Base-by-base conservation (phyloP, 2,888 invertebrate genomes). In the Chymomyza caudatula region DNA sequence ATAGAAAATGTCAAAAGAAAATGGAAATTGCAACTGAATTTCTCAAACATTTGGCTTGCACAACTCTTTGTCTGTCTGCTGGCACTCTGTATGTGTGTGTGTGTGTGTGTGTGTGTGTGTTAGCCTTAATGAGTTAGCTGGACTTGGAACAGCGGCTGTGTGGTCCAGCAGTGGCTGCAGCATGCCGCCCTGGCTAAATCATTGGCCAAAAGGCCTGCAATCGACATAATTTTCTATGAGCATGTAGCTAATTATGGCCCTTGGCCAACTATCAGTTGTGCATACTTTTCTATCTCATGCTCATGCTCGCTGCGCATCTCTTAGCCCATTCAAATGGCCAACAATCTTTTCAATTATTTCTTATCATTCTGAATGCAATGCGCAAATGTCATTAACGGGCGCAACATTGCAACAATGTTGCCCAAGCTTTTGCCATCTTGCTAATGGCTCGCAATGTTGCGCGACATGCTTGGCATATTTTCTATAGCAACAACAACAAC, bases 331-430 rank as follows among this genome's bases (percentile, higher is more conserved):
- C 79, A 82, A 85, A 82, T 82, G 76, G 62, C 74, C 68, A 53
- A 69, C 85, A 85, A 81, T 81, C 85, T 81, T 79, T 82, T 85
- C 83, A 81, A 81, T 85, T 81, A 81, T 82, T 81, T 85, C 85
- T 81, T 81, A 85, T 81, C 83, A 85, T 74, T 77, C 69, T 63
- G 71, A 69, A 67, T 63, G 71, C 69, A 58, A 52, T 62, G 69
- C 65, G 68, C 74, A 69, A 76, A 76, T 81, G 71, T 73, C 78
- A 66, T 78, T 81, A 76, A 73, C 67, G 55, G 0, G 8, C 15
- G 3, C 69, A 55, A 6, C 4, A 4, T 13, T 22, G 66, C 76
- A 67, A 72, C 74, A 72, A 63, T 65, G 72, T 76, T 73, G 73
- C 66, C 37, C 52, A 37, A 37, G 29, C 29, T 37, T 37, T 37